A percentile compares a stretch with the other conserved stretches of the same genome.
These are phyloP conservation scores for Pterophyllum scalare DNA, from an alignment of 2,113 vertebrate species.

Conservation along the genomic window DNA sequence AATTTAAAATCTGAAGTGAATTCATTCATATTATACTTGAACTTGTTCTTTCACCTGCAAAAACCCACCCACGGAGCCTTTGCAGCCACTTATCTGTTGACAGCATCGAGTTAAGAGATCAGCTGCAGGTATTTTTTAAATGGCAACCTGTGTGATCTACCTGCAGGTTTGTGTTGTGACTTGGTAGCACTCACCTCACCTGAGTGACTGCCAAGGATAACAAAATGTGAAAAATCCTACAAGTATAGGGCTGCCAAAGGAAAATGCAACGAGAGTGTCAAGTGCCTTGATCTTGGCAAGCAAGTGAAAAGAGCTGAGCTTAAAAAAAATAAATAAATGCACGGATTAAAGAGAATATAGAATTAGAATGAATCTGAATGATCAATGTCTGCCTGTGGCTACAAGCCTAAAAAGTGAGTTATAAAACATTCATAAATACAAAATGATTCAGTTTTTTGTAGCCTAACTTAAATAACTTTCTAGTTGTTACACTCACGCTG, in stretches of 20 bases:
- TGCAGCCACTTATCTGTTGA: background rate
- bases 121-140: slow-evolving; percentile 17
- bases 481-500: background rate
- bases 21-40: background rate
- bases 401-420: background rate
- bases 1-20: background rate
- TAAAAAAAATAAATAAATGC: background rate
- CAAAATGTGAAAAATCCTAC: slow-evolving; percentile 10
- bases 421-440: background rate
- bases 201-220: slow-evolving; percentile 62
- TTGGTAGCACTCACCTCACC: slow-evolving; percentile 46
- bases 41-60: background rate
- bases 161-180: slow-evolving; percentile 33
- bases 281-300: background rate
- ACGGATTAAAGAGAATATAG: background rate
- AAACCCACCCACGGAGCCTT: slow-evolving; percentile 4
- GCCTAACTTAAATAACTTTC: background rate
- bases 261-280: background rate
- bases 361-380: background rate
- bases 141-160: slow-evolving; percentile 43
- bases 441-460: background rate
- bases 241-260: slow-evolving; percentile 23
- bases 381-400: fast-evolving
- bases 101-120: background rate
- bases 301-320: background rate